Evolutionary conservation across 1,140 invertebrate species (phyloP).

Genomic region (Drosophila elegans): DNA sequence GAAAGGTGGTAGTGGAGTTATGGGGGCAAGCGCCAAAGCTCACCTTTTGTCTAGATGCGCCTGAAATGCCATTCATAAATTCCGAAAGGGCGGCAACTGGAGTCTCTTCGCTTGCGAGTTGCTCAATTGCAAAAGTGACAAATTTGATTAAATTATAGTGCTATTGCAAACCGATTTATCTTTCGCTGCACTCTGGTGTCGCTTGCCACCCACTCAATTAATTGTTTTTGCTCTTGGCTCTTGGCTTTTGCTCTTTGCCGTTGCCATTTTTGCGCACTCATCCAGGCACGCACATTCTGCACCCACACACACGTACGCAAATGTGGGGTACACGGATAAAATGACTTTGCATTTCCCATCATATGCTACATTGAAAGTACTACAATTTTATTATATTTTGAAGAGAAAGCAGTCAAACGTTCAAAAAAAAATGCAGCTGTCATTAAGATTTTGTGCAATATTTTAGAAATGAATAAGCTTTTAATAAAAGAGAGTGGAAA

Average conservation of each 20-base stretch:
- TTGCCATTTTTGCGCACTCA: conserved; percentile 57
- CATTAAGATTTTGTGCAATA: no score
- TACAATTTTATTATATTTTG: no score
- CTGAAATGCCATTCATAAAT: conserved; percentile 64
- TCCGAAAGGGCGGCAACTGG: conserved; percentile 18
- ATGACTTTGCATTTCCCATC: neutral
- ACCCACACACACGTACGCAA: conserved; percentile 20
- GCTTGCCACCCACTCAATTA: conserved; percentile 71
- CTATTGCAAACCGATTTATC: conserved; percentile 83
- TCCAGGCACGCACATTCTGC: conserved; percentile 41
- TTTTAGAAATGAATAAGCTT: no score
- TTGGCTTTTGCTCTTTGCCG: conserved; percentile 39
- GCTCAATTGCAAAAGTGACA: conserved; percentile 81
- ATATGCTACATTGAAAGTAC: no score
- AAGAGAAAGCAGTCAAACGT: no score
- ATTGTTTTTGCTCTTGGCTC: conserved; percentile 69
- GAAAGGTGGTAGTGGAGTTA: neutral
- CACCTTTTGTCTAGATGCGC: conserved; percentile 16
- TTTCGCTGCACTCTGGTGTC: conserved; percentile 63
- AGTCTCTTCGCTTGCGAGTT: conserved; percentile 31
- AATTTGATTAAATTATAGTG: conserved; percentile 83
- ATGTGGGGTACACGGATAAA: conserved; percentile 9
- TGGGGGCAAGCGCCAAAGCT: neutral
- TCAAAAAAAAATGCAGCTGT: no score
- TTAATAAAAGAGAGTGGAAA: no score